Evolutionary conservation across 2,113 vertebrate genomes (phyloP), one percentile per base, ranked within the genome.

Genomic region (Larimichthys polyactis): DNA sequence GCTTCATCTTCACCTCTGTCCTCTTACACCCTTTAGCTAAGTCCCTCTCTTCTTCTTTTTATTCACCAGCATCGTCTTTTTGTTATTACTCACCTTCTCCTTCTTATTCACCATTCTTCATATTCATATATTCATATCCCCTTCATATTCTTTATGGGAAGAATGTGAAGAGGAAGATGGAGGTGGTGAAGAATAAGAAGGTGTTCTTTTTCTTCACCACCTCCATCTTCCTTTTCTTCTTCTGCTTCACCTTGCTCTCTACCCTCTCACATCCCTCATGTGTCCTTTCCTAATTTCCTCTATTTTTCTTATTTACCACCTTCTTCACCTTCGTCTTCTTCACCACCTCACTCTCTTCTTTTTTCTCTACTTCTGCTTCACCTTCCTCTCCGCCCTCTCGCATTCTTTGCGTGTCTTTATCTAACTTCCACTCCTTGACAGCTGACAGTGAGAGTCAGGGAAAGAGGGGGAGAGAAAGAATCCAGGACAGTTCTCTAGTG

Each of bases 401-500:
- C 36, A 43, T 86, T 64, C 36, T 72, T 62, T 57, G 63, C 51
- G 27, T 24, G 63, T 52, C 32, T 90, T 89, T 46, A 75, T 84
- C 83, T 66, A 71, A 79, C 79, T 91, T 11, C 20, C 6, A 81
- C 51, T 72, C 57, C 49, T 74, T 71, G 77, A 78, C 71, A 75
- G 79, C 52, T 75, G 85, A 90, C 22, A 76, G 82, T 5, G 12
- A 86, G 69, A 40, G 69, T 57, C 29, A 62, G 69, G 44, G 36
- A 40, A 40, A 74, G 80, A 75, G 74, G 54, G 74, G 27, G 40
- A 75, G 76, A 59, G 57, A 52, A 57, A 71, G 73, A 90, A 93
- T 89, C 78, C 76, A 90, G 91, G 90, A 87, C 90, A 90, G 78
- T 84, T 66, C 87, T 87, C 88, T 46, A 40, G 81, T 87, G 87